Conservation (phyloP, 2,888 invertebrate genomes). For the Nemapogon koenigi region DNA sequence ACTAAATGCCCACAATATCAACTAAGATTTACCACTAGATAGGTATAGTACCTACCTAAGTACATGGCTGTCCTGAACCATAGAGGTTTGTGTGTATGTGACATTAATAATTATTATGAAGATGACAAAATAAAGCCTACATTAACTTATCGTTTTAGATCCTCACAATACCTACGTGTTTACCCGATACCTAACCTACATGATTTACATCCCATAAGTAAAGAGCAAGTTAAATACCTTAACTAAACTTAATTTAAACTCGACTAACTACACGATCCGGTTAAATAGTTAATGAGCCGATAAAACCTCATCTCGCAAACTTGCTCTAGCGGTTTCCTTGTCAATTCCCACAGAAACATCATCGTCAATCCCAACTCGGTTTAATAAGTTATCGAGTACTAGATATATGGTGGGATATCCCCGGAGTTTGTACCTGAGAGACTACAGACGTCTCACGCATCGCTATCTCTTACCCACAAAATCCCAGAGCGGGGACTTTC, state of each 20-base stretch:
- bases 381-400: constrained; percentile 49
- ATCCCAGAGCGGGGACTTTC: constrained; percentile 36
- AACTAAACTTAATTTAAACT: neutral
- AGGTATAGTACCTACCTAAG: too few species aligned
- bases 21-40: too few species aligned
- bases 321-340: constrained; percentile 32
- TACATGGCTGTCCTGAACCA: too few species aligned
- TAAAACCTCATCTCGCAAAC: constrained; percentile 47
- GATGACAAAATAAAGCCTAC: too few species aligned
- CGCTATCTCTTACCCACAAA: constrained; percentile 45
- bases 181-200: neutral
- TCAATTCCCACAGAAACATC: constrained; percentile 63
- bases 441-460: constrained; percentile 43
- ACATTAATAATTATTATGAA: too few species aligned
- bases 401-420: constrained; percentile 47
- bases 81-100: too few species aligned
- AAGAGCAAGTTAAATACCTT: neutral
- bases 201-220: neutral
- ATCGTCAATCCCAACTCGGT: constrained; percentile 58
- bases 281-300: constrained; percentile 41
- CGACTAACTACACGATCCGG: constrained; percentile 1
- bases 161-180: too few species aligned
- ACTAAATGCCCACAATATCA: too few species aligned
- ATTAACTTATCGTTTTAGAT: too few species aligned
- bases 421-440: constrained; percentile 47